These are phyloP conservation scores for Stenopsyche tienmushanensis DNA, from an alignment of 1,140 invertebrate genomes.

Conservation along the genomic window DNA sequence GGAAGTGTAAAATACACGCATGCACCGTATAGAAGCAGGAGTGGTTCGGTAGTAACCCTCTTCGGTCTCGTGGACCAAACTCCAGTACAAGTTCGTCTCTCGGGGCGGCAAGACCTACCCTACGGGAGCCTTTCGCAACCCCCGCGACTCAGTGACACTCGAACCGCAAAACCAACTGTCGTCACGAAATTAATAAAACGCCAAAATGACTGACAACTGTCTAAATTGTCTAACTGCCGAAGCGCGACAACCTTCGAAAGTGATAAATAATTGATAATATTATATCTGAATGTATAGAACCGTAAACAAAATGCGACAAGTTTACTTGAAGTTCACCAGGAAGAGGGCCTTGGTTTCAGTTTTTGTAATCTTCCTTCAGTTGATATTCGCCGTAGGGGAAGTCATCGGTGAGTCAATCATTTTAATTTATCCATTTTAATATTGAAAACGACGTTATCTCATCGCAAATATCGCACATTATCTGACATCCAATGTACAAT, in stretches of 20 bases:
- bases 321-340: no score
- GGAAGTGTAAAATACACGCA: neutral
- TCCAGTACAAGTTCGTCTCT: neutral
- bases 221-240: no score
- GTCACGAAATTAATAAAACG: no score
- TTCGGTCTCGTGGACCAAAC: neutral
- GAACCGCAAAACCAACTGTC: neutral
- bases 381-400: constrained; percentile 21
- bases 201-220: no score
- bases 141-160: neutral
- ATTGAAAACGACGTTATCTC: neutral
- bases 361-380: constrained; percentile 12
- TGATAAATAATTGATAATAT: no score
- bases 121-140: no score
- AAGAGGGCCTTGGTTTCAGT: constrained; percentile 10
- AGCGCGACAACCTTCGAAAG: no score
- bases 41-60: neutral
- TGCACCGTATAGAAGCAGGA: no score
- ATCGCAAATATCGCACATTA: neutral
- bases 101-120: neutral
- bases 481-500: no score
- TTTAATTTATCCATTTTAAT: neutral
- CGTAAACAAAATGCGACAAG: no score
- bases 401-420: constrained; percentile 14
- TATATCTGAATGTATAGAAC: no score